Conservation (phyloP, 2,797 vertebrate species). For the Crax fasciolata region DNA sequence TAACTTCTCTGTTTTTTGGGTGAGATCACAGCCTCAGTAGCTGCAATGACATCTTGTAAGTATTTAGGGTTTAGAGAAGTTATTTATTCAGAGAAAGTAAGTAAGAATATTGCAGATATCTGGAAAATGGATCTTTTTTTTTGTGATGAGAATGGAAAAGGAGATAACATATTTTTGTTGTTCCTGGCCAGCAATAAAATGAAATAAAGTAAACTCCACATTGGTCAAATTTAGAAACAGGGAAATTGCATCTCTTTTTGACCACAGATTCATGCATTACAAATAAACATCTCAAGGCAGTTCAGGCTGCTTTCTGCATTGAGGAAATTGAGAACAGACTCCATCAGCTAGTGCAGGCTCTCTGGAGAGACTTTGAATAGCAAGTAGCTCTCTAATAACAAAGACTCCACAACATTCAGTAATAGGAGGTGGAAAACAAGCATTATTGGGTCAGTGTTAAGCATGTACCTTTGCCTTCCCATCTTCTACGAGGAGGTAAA, state of each 20-base stretch:
- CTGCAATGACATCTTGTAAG: background rate
- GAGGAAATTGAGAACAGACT: background rate
- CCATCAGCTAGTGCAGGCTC: fast-evolving
- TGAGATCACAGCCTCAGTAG: background rate
- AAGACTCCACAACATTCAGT: background rate
- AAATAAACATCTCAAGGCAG: background rate
- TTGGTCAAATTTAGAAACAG: background rate
- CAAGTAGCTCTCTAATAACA: background rate
- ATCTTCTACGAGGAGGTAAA: background rate
- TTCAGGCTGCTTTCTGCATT: background rate
- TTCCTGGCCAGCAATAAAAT: background rate
- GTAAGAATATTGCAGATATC: background rate
- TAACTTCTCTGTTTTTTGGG: background rate
- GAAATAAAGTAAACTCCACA: background rate
- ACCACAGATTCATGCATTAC: background rate
- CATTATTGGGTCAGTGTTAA: background rate
- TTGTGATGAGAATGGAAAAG: background rate
- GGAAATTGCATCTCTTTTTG: background rate
- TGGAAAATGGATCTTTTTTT: background rate
- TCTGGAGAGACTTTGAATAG: background rate
- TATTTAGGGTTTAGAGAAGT: background rate
- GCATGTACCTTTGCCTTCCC: fast-evolving
- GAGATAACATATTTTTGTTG: background rate
- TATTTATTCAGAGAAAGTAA: background rate
- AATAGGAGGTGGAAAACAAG: background rate